phyloP scores from a whole-genome alignment of 2,797 vertebrate species.

The Prionace glauca region DNA sequence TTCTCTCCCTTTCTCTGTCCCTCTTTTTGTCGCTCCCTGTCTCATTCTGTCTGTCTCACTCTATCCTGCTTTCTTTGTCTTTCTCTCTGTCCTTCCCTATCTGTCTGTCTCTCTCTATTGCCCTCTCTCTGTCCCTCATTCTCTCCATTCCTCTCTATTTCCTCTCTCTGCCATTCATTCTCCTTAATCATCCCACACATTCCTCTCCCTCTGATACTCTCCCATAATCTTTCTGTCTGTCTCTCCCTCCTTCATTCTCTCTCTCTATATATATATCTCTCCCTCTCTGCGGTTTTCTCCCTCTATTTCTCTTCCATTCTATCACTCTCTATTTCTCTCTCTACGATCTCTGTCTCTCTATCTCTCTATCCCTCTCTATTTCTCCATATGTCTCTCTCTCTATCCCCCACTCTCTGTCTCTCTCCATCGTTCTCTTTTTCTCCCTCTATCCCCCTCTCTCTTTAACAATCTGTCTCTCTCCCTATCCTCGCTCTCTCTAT shows the following conservation, averaged over 20 bases:
- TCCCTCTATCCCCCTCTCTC: not conserved
- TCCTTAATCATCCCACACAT: not conserved
- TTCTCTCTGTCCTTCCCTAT: too few relatives aligned
- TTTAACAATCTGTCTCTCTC: not conserved
- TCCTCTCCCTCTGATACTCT: not conserved
- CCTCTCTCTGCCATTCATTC: not conserved
- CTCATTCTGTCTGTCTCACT: not conserved
- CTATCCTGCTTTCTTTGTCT: not conserved
- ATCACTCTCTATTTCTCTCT: not conserved
- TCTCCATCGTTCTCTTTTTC: too few relatives aligned
- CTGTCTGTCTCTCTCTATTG: not conserved
- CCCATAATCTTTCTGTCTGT: not conserved
- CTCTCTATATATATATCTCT: not conserved
- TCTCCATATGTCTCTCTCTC: not conserved
- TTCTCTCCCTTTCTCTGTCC: too few relatives aligned
- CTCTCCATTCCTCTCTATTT: not conserved
- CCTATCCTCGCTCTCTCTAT: too few relatives aligned
- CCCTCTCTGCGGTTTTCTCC: not conserved
- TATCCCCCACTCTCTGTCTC: not conserved
- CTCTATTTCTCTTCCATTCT: not conserved
- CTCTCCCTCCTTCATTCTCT: not conserved
- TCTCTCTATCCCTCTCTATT: not conserved
- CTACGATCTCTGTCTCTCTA: not conserved
- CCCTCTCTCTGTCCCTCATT: not conserved
- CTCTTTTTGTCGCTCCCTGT: not conserved